Evolutionary conservation across 2,888 invertebrate species (phyloP).

Genomic region (Cynaeus angustus): DNA sequence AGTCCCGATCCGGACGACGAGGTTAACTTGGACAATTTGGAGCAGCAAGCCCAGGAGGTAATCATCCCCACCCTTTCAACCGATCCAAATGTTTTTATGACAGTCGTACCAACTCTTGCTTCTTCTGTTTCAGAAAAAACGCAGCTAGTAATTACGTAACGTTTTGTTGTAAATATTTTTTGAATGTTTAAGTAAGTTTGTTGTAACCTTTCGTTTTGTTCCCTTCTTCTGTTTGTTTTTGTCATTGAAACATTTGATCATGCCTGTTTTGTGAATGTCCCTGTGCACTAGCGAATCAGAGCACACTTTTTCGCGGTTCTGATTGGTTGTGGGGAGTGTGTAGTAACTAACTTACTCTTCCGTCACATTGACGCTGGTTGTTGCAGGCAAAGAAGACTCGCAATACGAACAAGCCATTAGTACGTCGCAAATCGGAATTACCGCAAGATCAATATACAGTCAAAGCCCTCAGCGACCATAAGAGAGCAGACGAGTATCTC

Average conservation of each 20-base stretch:
- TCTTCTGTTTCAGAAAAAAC: constrained; percentile 51
- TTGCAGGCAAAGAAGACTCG: constrained; percentile 77
- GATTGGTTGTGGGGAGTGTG: constrained; percentile 1
- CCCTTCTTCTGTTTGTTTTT: constrained; percentile 22
- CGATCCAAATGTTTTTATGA: constrained; percentile 50
- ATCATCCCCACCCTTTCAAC: constrained; percentile 48
- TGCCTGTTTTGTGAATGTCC: constrained; percentile 11
- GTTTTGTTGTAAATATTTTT: constrained; percentile 27
- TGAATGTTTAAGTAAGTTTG: constrained; percentile 36
- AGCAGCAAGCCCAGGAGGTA: constrained; percentile 87
- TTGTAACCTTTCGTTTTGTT: constrained; percentile 30
- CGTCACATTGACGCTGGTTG: background rate
- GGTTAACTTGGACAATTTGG: constrained; percentile 82
- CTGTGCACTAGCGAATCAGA: constrained; percentile 11
- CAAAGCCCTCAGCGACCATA: constrained; percentile 93
- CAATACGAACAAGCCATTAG: constrained; percentile 88
- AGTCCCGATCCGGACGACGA: constrained; percentile 77
- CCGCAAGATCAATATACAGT: constrained; percentile 95
- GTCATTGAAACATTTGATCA: constrained; percentile 49
- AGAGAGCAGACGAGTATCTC: constrained; percentile 93
- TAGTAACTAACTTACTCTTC: no score
- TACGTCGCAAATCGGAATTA: constrained; percentile 95
- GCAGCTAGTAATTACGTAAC: constrained; percentile 48
- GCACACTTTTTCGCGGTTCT: background rate
- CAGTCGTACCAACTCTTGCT: constrained; percentile 15